Evolutionary conservation across 2,113 vertebrate species (phyloP).

Genomic region (Muntiacus reevesi): DNA sequence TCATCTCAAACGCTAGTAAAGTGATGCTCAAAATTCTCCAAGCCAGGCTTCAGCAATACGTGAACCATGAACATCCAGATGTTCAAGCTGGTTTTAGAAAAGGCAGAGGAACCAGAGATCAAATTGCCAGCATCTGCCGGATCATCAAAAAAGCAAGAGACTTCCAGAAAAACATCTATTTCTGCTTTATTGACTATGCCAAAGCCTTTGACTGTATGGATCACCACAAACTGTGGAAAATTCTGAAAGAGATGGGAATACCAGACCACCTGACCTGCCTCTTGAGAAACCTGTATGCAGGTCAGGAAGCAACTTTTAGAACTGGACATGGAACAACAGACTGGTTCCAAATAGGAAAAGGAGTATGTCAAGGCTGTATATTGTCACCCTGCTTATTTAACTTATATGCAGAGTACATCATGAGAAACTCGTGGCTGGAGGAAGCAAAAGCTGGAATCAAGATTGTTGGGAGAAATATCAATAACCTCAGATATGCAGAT

Average conservation of each 20-base stretch:
- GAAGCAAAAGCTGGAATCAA: neutral
- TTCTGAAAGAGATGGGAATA: no score
- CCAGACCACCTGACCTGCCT: no score
- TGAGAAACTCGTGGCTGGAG: rapidly evolving
- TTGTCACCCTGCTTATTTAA: neutral
- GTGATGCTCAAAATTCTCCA: neutral
- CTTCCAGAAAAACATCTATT: no score
- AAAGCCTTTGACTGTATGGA: no score
- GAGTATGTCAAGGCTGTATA: rapidly evolving
- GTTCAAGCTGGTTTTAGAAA: neutral
- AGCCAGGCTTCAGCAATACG: neutral
- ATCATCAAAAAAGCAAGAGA: neutral
- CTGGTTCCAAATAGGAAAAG: neutral
- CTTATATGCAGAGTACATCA: no score
- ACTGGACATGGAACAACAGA: neutral
- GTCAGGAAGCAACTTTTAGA: no score
- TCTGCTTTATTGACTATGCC: no score
- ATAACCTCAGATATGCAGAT: neutral
- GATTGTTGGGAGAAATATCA: rapidly evolving
- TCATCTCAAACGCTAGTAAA: neutral
- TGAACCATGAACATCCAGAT: neutral
- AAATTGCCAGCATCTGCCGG: rapidly evolving
- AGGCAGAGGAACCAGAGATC: neutral
- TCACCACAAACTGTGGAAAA: no score
- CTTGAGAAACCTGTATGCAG: no score